Conservation (phyloP, 2,113 vertebrate genomes). For the Albula glossodonta region DNA sequence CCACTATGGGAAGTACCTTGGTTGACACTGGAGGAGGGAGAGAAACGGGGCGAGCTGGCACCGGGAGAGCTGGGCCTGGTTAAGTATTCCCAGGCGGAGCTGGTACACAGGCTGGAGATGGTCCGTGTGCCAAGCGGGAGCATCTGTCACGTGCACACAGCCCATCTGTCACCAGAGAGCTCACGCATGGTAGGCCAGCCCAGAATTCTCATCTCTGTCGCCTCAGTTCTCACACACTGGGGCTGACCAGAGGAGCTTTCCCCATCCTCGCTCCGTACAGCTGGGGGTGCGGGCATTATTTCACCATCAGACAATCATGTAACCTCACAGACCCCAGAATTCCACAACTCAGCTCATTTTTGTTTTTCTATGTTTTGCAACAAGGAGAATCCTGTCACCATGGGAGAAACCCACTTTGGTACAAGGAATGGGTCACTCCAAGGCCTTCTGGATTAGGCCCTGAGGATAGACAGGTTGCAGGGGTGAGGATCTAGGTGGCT, state of each 20-base stretch:
- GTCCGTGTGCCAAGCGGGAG: background rate
- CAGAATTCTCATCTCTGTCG: background rate
- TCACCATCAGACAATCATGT: background rate
- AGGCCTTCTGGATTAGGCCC: background rate
- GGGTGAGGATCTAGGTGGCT: background rate
- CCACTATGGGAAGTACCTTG: background rate
- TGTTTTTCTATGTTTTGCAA: background rate
- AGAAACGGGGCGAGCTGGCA: background rate
- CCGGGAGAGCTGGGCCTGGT: background rate
- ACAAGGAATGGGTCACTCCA: too few species aligned
- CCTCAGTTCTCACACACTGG: background rate
- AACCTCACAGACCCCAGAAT: background rate
- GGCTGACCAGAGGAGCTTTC: background rate
- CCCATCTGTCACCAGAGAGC: conserved; percentile 7
- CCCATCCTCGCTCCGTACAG: background rate
- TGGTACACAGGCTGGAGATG: background rate
- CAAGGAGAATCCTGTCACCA: background rate
- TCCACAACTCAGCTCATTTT: background rate
- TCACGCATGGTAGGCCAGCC: background rate
- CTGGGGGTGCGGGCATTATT: background rate
- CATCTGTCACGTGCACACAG: background rate
- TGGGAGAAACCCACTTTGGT: too few species aligned
- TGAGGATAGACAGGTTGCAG: background rate
- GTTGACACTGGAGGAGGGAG: background rate
- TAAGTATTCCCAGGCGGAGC: conserved; percentile 9